Base-by-base conservation (phyloP, 2,113 vertebrate genomes). In the Marcusenius ussheri region DNA sequence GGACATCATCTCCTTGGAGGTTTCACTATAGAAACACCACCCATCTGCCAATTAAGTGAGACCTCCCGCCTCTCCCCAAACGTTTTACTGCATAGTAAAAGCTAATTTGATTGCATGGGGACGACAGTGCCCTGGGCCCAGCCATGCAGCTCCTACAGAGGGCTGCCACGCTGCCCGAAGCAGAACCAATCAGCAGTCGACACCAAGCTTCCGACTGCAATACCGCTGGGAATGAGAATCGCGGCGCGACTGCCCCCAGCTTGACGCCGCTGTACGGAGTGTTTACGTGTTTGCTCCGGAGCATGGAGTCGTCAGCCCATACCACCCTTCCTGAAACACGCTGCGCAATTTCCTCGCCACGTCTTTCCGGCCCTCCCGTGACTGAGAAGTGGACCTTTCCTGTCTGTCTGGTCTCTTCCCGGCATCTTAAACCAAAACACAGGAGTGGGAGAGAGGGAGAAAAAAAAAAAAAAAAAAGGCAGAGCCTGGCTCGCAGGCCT, bases 321-420 rank as follows among this genome's bases (percentile, higher is more conserved):
- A 15, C 11, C 62, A 85, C 49, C 91, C 90, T 90, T 92, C 91
- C 91, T 90, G 74, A 80, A 45, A 39, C 51, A 90, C 85, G 56
- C 91, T 91, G 91, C 88, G 89, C 91, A 90, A 94, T 90, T 93
- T 94, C 93, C 94, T 92, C 92, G 46, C 84, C 86, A 88, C 56
- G 85, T 87, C 90, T 39, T n/a, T 90, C 90, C 70, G 50, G 56
- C 51, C 87, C 49, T 42, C 39, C 86, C 66, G 39, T 87, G 58
- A 87, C 91, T 93, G 90, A 93, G 93, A 53, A 89, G 83, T 4
- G 80, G 89, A 80, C 39, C 83, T 89, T 93, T 95, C 94, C 93
- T 92, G 92, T 92, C 89, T 62, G 90, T 84, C 74, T 27, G 74
- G 21, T 46, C 39, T 27, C 35, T 49, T 56, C 74, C 49, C 70